A percentile compares a stretch with the other conserved stretches of the same genome.
Conservation (phyloP, 2,888 invertebrate genomes). For the Leptopilina drosophilae region DNA sequence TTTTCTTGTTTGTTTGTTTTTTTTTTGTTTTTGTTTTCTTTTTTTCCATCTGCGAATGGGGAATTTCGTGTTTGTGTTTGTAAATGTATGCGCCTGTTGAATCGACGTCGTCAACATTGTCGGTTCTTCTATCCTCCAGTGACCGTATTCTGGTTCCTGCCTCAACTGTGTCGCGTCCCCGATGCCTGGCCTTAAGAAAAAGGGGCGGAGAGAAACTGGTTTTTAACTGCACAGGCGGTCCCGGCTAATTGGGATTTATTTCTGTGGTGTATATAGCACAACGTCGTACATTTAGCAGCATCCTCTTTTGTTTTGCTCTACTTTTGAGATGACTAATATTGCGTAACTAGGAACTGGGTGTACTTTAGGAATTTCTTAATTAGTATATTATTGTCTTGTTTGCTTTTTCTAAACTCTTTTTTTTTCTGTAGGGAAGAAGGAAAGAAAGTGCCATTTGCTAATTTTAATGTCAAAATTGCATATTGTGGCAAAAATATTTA, state of each 20-base stretch:
- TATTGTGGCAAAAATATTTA: too few species aligned
- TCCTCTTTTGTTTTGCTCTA: neutral
- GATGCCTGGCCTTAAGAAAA: constrained; percentile 30
- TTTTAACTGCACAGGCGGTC: constrained; percentile 52
- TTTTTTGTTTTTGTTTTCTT: too few species aligned
- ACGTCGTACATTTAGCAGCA: neutral
- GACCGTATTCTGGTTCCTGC: constrained; percentile 18
- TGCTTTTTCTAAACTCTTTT: too few species aligned
- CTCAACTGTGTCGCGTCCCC: neutral
- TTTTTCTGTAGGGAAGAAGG: too few species aligned
- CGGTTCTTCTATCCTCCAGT: neutral
- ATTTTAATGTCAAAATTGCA: too few species aligned
- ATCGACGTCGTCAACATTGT: constrained; percentile 3
- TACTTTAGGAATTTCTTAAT: too few species aligned
- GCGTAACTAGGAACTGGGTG: too few species aligned
- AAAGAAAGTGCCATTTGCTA: too few species aligned
- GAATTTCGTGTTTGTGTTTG: neutral
- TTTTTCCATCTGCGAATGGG: neutral
- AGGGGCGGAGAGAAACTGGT: constrained; percentile 58
- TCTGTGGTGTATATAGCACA: neutral
- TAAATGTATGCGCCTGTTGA: neutral
- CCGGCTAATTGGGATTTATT: constrained; percentile 45
- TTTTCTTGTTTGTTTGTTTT: too few species aligned
- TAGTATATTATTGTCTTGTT: too few species aligned
- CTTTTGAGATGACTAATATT: too few species aligned